Evolutionary conservation across 1,140 invertebrate genomes (phyloP), one percentile per base, ranked within the genome.

Genomic region (Semibalanus balanoides): DNA sequence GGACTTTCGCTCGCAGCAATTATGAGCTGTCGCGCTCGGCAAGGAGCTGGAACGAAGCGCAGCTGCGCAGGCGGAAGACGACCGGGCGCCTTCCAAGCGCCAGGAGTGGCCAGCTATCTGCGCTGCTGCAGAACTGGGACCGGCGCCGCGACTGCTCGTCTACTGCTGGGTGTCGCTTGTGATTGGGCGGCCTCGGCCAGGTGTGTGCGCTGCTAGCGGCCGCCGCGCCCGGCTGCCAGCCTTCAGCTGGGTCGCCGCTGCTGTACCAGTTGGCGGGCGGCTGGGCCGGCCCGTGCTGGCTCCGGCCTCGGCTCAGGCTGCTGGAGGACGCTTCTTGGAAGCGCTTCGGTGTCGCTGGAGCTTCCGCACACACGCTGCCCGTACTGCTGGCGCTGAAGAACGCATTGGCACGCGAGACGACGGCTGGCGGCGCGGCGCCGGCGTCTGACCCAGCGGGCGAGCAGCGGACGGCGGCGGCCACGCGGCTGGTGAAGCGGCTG

Each of bases 291-390:
- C 51, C 14, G 14, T n/a, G 51, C 51, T 64, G 51, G 51, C 51
- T 64, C 51, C 51, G 51, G 51, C 5, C 11, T 64, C 51, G 1
- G 51, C 51, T 1, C 14, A 94, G n/a, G 73, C 95, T 97, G 83
- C 83, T 97, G 17, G 90, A 91, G 7, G 93, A 93, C n/a, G 0
- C 88, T 93, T 74, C 87, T 97, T n/a, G n/a, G 74, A 89, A 86
- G 19, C 81, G 83, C 74, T 91, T 91, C 80, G 88, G 88, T 0
- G 81, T 85, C 29, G n/a, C n/a, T n/a, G n/a, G 90, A 96, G 27
- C 95, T 97, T 86, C 95, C 95, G 0, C 90, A 96, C 84, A 98
- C 80, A 90, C 91, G 0, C 82, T 98, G 27, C 91, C 91, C 3
- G 87, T 92, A 31, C 81, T 96, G 30, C 85, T 95, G 76, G 89